These are phyloP conservation scores for Calliopsis andreniformis DNA, from an alignment of 1,140 invertebrate species.

Conservation along the genomic window DNA sequence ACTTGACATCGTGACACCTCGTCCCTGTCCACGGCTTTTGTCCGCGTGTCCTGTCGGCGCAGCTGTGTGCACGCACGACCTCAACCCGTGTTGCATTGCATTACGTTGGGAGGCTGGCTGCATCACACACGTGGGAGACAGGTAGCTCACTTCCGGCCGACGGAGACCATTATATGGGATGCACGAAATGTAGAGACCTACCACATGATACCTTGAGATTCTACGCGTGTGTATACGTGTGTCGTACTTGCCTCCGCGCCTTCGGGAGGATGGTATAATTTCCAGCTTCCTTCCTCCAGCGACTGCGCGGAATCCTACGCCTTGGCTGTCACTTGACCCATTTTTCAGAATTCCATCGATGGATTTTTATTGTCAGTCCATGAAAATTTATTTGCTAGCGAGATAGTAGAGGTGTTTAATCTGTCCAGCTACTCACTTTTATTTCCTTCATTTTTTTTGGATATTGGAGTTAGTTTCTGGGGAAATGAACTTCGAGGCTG, in stretches of 20 bases:
- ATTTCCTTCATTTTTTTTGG: no score
- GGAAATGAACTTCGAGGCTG: no score
- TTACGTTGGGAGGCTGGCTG: conserved; percentile 75
- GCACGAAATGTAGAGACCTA: conserved; percentile 44
- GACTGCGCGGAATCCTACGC: conserved; percentile 23
- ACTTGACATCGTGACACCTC: background rate
- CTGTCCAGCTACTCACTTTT: no score
- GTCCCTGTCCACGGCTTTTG: no score
- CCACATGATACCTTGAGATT: background rate
- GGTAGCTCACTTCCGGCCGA: conserved; percentile 78
- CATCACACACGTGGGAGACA: conserved; percentile 80
- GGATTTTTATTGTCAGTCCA: background rate
- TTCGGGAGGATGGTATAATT: conserved; percentile 36
- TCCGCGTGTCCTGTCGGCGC: background rate
- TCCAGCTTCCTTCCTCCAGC: conserved; percentile 55
- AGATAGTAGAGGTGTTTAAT: no score
- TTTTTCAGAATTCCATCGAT: background rate
- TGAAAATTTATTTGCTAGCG: no score
- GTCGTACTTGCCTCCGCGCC: background rate
- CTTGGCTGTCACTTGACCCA: conserved; percentile 6
- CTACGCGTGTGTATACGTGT: background rate
- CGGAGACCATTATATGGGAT: conserved; percentile 55
- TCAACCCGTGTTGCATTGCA: conserved; percentile 45
- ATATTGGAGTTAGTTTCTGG: no score
- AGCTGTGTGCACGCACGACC: conserved; percentile 12